Base-by-base conservation (phyloP, 2,797 vertebrate species). In the Clamator glandarius region DNA sequence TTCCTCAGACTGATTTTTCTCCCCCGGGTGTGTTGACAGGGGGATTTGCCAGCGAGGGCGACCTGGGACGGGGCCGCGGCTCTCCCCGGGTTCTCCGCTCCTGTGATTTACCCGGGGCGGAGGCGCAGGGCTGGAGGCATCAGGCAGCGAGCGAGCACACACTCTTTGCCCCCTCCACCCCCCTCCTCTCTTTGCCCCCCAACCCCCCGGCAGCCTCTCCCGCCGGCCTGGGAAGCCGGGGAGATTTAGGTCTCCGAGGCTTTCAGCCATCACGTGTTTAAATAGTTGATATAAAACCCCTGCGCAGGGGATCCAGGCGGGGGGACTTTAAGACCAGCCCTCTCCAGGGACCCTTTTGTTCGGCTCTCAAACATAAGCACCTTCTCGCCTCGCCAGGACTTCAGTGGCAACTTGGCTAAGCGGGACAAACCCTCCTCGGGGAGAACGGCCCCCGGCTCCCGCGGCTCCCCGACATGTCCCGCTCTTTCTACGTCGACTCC, bases 401-500 rank as follows among this genome's bases (percentile, higher is more conserved):
- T 58, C 94, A 91, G 93, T 61, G 90, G 89, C 93, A 58, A 90
- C 81, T 93, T 87, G 81, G 82, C 68, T 66, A 46, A 78, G 91
- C 72, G 64, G 39, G 77, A 63, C 29, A 88, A 75, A 6, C 17
- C 23, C 35, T 73, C 31, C 46, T 68, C 31, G 2, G 59, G 84
- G 42, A 97, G 96, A 98, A 68, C 72, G n/a, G 31, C 41, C 44
- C 74, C 87, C 87, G 68, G 96, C 90, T 87, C 46, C 89, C 87
- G 72, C 66, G 91, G 66, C 89, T 59, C 80, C 70, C 74, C 76
- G 92, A 90, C 31, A 99, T 99, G 99, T 99, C 99, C 90, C 99
- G 99, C 91, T 99, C 99, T 91, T 99, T 99, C 97, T 99, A 99
- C 94, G 99, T 99, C n/a, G 99, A 99, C 95, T 99, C 99, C 88